Evolutionary conservation across 2,113 vertebrate species (phyloP), one percentile per base, ranked within the genome.

Genomic region (Python bivittatus): DNA sequence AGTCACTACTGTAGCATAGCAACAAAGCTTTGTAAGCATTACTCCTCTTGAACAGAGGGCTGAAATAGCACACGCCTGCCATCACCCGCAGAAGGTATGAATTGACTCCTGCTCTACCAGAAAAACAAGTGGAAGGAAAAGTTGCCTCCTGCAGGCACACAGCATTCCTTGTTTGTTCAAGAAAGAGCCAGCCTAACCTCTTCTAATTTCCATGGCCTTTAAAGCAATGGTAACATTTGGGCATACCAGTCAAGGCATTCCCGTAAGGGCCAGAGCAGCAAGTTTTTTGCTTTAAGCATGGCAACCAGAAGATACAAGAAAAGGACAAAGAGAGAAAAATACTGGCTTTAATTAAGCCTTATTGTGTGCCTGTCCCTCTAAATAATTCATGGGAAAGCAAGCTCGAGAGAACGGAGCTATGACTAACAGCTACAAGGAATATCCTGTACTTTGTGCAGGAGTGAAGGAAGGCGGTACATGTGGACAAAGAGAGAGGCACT

Each of bases 141-240:
- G 57, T 58, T 48, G 23, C n/a, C 42, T 52, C 48, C 48, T 33
- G 22, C 1, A 60, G 27, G 13, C n/a, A 60, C 44, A 84, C 22
- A 89, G 58, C 11, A 90, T 89, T 90, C 93, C 44, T 53, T 88
- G 60, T 72, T 60, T 94, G 68, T 93, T 92, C 48, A 9, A 27
- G 20, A 0, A 42, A 23, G 89, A 86, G n/a, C 8, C 54, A 92
- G 86, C 42, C 38, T 54, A 9, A 57, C 1, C 72, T 0, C 88
- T 94, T 94, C 93, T 12, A 57, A 6, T 0, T 0, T 7, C 53
- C 53, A 20, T 0, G 0, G 56, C 57, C 25, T 90, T 86, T 3
- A 89, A 10, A 0, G n/a, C 0, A 0, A 15, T 38, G 20, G 23
- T 38, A 60, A 56, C 0, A 2, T 1, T 0, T 2, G 52, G 9